A percentile compares a stretch with the other conserved stretches of the same genome.
Evolutionary conservation across 2,113 vertebrate species (phyloP).

Genomic region (Ahaetulla prasina): DNA sequence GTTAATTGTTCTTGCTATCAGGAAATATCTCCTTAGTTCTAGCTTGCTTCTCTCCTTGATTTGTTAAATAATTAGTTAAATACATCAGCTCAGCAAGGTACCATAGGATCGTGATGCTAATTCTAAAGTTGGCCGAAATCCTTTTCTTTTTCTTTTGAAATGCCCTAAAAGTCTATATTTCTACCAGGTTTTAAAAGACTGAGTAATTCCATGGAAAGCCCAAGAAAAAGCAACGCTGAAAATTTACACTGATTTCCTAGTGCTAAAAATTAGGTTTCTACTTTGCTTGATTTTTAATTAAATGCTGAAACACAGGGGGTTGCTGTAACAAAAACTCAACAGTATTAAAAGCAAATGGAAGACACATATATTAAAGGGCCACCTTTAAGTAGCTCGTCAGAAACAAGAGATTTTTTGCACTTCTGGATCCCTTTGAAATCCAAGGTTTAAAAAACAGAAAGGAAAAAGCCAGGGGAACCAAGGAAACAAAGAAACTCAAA

Average conservation of each 20-base stretch:
- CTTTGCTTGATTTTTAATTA: neutral
- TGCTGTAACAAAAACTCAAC: neutral
- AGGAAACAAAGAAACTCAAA: neutral
- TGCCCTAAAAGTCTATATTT: neutral
- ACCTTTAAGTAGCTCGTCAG: neutral
- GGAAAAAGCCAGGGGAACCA: neutral
- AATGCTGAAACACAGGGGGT: neutral
- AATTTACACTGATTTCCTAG: too few species aligned
- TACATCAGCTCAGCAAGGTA: neutral
- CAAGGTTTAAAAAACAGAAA: neutral
- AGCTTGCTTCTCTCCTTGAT: neutral
- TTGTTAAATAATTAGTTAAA: neutral
- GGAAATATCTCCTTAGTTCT: neutral
- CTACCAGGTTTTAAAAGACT: neutral
- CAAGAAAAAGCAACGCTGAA: neutral
- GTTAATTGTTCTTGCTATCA: neutral
- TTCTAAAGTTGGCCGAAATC: neutral
- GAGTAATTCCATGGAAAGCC: neutral
- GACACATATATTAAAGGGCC: neutral
- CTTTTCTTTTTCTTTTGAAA: neutral
- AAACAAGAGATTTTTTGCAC: neutral
- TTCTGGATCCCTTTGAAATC: neutral
- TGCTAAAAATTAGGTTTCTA: neutral
- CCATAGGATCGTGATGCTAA: neutral
- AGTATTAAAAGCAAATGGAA: constrained; percentile 20